Conservation (phyloP, 1,140 invertebrate species). For the Nephila pilipes region DNA sequence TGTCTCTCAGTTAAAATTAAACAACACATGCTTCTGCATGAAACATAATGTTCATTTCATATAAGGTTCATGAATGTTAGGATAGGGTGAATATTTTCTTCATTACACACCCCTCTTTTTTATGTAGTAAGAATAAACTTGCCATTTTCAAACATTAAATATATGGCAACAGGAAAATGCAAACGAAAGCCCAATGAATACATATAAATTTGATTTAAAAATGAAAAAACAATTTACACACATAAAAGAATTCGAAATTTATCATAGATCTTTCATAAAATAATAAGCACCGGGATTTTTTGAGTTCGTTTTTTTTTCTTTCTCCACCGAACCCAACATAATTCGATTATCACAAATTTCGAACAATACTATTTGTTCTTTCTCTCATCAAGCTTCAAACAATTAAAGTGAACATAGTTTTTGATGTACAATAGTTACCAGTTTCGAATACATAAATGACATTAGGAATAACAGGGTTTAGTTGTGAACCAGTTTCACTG, state of each 20-base stretch:
- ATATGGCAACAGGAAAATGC: neutral
- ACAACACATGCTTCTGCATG: no score
- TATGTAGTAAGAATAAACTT: no score
- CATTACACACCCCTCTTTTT: no score
- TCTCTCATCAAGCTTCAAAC: neutral
- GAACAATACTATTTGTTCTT: neutral
- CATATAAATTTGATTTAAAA: neutral
- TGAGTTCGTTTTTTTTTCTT: no score
- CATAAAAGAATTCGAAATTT: neutral
- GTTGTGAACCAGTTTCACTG: neutral
- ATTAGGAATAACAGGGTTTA: neutral
- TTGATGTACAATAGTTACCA: neutral
- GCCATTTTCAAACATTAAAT: neutral
- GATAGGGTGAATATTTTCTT: no score
- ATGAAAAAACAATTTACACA: slow-evolving; percentile 4
- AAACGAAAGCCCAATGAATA: slow-evolving; percentile 5
- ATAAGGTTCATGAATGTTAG: no score
- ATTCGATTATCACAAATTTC: slow-evolving; percentile 7
- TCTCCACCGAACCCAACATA: neutral
- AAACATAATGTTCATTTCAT: no score
- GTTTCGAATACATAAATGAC: neutral
- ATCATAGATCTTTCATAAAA: neutral
- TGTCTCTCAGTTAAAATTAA: no score
- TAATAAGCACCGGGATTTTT: slow-evolving; percentile 2
- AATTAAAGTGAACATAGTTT: neutral